Evolutionary conservation across 1,140 invertebrate genomes (phyloP).

Genomic region (Hycleus phaleratus): DNA sequence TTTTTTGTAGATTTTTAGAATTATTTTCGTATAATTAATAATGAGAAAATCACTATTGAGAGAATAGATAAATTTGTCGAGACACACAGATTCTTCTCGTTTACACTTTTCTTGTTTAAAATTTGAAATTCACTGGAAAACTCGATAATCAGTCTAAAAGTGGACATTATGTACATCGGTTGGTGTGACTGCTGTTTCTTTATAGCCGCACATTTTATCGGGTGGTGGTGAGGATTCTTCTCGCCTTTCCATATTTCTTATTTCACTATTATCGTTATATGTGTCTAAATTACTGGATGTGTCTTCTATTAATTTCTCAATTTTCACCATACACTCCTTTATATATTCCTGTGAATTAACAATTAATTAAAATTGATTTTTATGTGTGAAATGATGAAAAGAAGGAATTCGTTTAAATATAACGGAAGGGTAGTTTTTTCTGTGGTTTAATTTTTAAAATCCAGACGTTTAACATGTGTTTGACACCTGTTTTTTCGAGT

Average conservation of each 20-base stretch:
- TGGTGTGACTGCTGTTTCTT: conserved; percentile 63
- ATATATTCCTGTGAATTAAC: conserved; percentile 25
- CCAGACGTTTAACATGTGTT: background rate
- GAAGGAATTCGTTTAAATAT: background rate
- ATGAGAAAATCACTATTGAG: no score
- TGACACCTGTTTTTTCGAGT: background rate
- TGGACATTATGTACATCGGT: conserved; percentile 67
- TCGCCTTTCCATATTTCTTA: conserved; percentile 37
- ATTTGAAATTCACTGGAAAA: no score
- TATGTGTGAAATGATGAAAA: background rate
- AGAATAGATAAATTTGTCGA: no score
- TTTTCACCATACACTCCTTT: conserved; percentile 21
- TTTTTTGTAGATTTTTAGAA: no score
- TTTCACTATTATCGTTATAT: conserved; percentile 4
- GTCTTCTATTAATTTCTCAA: conserved; percentile 35
- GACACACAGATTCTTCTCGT: no score
- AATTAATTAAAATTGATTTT: background rate
- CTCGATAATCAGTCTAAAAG: background rate
- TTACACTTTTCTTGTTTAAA: no score
- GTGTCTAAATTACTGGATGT: conserved; percentile 21
- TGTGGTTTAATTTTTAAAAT: background rate
- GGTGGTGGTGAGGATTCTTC: conserved; percentile 56
- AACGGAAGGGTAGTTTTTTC: background rate
- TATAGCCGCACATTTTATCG: conserved; percentile 52
- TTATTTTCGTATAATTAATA: no score